Evolutionary conservation across 2,113 vertebrate species (phyloP).

Genomic region (Puffinus mauretanicus): DNA sequence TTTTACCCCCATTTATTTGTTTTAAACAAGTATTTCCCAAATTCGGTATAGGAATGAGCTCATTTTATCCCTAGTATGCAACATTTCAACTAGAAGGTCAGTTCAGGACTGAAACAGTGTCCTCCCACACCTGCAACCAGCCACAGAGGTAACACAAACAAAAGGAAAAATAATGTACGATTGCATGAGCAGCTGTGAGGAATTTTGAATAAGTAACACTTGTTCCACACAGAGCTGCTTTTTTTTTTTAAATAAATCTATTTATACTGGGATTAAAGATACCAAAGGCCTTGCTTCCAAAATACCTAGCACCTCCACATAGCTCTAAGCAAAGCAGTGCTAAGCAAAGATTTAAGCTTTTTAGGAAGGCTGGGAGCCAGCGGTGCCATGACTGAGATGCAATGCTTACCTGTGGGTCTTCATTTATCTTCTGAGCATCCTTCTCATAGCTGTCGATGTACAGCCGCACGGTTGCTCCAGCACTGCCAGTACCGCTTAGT

Average conservation of each 20-base stretch:
- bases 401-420: slow-evolving; percentile 88
- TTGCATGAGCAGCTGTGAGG: background rate
- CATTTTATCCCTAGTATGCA: background rate
- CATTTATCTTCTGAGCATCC: slow-evolving; percentile 85
- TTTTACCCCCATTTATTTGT: background rate
- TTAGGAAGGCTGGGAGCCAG: background rate
- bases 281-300: background rate
- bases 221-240: background rate
- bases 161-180: background rate
- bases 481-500: slow-evolving; percentile 95
- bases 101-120: background rate
- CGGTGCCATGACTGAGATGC: accelerated
- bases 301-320: background rate
- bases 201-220: background rate
- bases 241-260: background rate
- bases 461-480: slow-evolving; percentile 91
- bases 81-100: background rate
- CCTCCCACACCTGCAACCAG: background rate
- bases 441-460: slow-evolving; percentile 99
- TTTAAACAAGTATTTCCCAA: background rate
- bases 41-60: background rate
- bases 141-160: background rate
- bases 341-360: background rate
- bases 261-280: background rate
- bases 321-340: background rate